These are phyloP conservation scores for Xiphorhynchus elegans DNA, from an alignment of 2,113 vertebrate genomes.

Conservation along the genomic window DNA sequence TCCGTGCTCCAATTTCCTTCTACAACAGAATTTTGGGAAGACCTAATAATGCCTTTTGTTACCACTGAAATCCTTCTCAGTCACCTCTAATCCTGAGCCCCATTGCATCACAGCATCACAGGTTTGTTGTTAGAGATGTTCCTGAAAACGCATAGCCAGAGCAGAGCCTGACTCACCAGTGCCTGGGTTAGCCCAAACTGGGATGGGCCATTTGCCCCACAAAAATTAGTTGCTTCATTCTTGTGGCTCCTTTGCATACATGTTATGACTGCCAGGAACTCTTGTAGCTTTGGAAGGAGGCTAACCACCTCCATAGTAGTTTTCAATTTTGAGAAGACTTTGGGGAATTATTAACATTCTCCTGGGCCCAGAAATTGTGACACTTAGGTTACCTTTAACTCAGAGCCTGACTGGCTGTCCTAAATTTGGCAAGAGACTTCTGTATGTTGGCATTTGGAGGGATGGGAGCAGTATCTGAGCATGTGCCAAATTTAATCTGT, in stretches of 20 bases:
- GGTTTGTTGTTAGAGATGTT: background rate
- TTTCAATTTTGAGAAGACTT: background rate
- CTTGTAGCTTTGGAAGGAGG: background rate
- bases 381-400: background rate
- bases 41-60: background rate
- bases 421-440: background rate
- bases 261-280: background rate
- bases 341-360: background rate
- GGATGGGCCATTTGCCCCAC: fast-evolving
- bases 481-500: background rate
- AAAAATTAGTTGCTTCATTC: background rate
- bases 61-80: background rate
- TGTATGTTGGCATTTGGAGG: background rate
- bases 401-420: background rate
- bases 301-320: background rate
- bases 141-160: background rate
- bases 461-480: background rate
- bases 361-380: background rate
- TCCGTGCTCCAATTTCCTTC: background rate
- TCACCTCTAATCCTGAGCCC: background rate
- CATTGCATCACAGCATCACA: background rate
- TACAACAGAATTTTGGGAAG: background rate
- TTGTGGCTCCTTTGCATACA: background rate
- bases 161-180: background rate
- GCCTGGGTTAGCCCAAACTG: background rate